Evolutionary conservation across 2,797 vertebrate genomes (phyloP), one percentile per base, ranked within the genome.

Genomic region (Sebastes aleutianus): DNA sequence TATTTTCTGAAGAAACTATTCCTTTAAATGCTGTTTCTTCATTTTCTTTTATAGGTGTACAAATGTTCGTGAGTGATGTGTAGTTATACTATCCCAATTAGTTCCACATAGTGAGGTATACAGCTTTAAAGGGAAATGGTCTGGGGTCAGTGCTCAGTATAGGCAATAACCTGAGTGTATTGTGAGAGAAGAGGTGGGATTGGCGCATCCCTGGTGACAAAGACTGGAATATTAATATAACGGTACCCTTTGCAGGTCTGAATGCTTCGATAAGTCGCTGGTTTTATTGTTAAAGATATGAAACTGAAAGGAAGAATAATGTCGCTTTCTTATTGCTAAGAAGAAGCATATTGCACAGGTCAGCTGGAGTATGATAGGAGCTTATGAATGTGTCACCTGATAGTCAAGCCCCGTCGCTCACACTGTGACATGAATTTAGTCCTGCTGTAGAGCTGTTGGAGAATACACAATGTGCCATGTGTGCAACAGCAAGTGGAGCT

Each of bases 311-410:
- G 31, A 76, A 64, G 53, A 86, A 53, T 18, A 18, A 24, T 57
- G 31, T 9, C 20, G 34, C 32, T 61, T 65, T 77, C 29, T 74
- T 68, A 72, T 26, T 62, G 43, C 29, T 26, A 3, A n/a, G 24
- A 82, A 32, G 16, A 56, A 56, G 16, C 47, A 22, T 54, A 26
- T 69, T 74, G 54, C 66, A 50, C 64, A 54, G 80, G 69, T 79
- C 82, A 78, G 80, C 62, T 24, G 24, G 36, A 73, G 73, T 76
- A 50, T 71, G 71, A 82, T 18, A 36, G 58, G 20, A 70, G 75
- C 65, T 84, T 84, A 84, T 86, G 67, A 87, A 75, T 39, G 75
- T 74, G 70, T 85, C 79, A 78, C 77, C 72, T 79, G 61, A 83
- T 56, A 79, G 71, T 78, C 76, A 65, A 67, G 64, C 70, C 77